Evolutionary conservation across 2,113 vertebrate genomes (phyloP).

Genomic region (Patagioenas fasciata): DNA sequence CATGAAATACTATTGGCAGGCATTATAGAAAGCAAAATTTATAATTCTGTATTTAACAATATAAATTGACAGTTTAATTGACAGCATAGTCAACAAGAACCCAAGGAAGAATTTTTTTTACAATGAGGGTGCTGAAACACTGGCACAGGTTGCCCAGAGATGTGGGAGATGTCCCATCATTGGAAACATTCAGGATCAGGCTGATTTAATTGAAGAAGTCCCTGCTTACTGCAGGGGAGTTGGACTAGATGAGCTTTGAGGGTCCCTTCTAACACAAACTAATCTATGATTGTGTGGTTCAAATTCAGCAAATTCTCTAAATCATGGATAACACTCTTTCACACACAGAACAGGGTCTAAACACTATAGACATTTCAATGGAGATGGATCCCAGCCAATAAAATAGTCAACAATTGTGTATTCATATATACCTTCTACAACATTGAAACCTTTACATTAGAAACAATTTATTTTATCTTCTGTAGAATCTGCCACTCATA

Average conservation of each 20-base stretch:
- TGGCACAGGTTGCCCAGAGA: too few relatives aligned
- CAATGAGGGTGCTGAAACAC: too few relatives aligned
- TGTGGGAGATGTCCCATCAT: too few relatives aligned
- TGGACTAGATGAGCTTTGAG: too few relatives aligned
- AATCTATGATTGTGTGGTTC: too few relatives aligned
- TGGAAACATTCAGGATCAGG: too few relatives aligned
- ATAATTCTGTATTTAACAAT: neutral
- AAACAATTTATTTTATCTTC: neutral
- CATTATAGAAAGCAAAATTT: neutral
- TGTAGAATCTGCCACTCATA: neutral
- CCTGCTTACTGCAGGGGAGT: too few relatives aligned
- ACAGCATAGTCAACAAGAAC: neutral
- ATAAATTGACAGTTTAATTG: neutral
- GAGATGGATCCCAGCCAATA: neutral
- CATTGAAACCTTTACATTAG: neutral
- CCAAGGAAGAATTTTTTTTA: too few relatives aligned
- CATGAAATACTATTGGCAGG: neutral
- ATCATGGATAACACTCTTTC: neutral
- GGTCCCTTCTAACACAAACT: too few relatives aligned
- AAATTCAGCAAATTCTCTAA: neutral
- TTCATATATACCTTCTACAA: neutral
- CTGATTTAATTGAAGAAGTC: too few relatives aligned
- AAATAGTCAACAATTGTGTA: neutral
- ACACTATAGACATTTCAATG: neutral
- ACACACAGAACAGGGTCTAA: neutral